Evolutionary conservation across 2,113 vertebrate genomes (phyloP).

Genomic region (Gallinago jamesoni): DNA sequence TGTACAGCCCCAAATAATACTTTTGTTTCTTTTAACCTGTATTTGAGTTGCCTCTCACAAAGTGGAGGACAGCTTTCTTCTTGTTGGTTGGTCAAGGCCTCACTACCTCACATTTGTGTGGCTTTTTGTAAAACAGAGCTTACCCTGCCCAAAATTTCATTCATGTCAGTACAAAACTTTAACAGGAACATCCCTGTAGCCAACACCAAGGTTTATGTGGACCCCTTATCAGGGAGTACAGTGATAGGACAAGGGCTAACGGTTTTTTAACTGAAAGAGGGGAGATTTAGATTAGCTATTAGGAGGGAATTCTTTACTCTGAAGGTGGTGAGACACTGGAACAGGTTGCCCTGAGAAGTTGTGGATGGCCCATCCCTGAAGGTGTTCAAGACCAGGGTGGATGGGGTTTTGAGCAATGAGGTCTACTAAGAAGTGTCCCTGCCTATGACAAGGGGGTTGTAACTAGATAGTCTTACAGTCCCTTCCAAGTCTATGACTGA

Average conservation of each 20-base stretch:
- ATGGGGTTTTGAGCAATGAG: background rate
- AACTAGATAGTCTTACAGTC: background rate
- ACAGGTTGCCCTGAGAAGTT: background rate
- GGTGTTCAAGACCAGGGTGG: background rate
- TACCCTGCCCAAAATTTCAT: background rate
- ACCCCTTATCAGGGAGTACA: background rate
- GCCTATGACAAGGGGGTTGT: background rate
- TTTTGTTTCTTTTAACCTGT: background rate
- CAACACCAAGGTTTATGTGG: rapidly evolving
- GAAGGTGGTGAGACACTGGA: background rate
- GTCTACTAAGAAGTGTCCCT: background rate
- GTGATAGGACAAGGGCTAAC: background rate
- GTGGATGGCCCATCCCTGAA: background rate
- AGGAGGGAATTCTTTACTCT: background rate
- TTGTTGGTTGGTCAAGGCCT: background rate
- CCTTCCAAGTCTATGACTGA: background rate
- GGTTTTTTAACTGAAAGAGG: background rate
- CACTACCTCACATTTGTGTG: rapidly evolving
- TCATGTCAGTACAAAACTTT: background rate
- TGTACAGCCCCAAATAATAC: background rate
- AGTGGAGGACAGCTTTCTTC: background rate
- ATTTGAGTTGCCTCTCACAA: background rate
- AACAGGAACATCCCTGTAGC: rapidly evolving
- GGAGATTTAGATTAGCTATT: background rate
- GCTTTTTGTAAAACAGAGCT: background rate